These are phyloP conservation scores for Graphium colonna DNA, from an alignment of 2,888 invertebrate genomes.

Conservation along the genomic window DNA sequence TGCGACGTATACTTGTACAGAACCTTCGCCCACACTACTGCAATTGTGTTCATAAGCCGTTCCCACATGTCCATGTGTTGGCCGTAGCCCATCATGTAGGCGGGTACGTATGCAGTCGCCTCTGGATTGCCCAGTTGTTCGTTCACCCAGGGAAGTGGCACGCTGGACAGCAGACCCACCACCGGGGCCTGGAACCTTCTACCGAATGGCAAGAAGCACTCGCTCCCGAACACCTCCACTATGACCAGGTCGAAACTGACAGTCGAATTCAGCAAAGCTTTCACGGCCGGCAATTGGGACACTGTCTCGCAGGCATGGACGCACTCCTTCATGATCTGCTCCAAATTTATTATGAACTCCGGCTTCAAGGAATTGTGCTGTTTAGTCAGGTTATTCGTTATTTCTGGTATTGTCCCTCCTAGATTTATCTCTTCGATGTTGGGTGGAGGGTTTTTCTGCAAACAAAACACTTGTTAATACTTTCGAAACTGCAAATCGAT, in stretches of 20 bases:
- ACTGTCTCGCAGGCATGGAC: conserved; percentile 67
- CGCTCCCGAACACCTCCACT: conserved; percentile 77
- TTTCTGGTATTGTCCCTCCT: conserved; percentile 71
- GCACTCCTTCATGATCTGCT: conserved; percentile 70
- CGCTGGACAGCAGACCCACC: conserved; percentile 74
- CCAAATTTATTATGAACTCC: conserved; percentile 59
- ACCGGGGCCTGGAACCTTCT: conserved; percentile 75
- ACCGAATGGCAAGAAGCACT: conserved; percentile 79
- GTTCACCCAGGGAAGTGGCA: conserved; percentile 78
- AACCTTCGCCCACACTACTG: conserved; percentile 58
- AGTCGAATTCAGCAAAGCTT: conserved; percentile 57
- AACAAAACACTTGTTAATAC: conserved; percentile 24
- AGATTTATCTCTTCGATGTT: conserved; percentile 69
- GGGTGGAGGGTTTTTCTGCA: conserved; percentile 63
- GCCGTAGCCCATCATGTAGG: conserved; percentile 74
- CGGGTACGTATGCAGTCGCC: conserved; percentile 77
- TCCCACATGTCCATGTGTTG: conserved; percentile 73
- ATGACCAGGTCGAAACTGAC: conserved; percentile 62
- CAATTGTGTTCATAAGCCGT: conserved; percentile 66
- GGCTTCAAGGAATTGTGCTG: conserved; percentile 57
- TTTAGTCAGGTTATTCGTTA: conserved; percentile 61
- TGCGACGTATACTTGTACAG: conserved; percentile 64
- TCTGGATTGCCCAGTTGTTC: conserved; percentile 79
- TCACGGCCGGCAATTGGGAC: conserved; percentile 57
- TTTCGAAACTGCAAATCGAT: not conserved